Base-by-base conservation (phyloP, 2,888 invertebrate species). In the Acronicta leporina region DNA sequence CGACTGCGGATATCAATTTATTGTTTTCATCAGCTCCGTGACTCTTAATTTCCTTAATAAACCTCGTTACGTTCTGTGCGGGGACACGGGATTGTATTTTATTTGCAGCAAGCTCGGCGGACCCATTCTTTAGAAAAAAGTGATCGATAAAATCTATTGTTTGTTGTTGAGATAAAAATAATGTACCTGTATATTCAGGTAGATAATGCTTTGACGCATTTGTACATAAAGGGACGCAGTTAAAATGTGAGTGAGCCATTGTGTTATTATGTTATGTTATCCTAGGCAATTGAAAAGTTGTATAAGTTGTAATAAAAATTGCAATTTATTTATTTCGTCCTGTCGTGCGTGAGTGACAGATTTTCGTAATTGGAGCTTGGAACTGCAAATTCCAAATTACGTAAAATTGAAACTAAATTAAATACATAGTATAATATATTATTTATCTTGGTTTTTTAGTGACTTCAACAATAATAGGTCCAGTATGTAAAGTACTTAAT, bases 1-100 rank as follows among this genome's bases (percentile, higher is more conserved):
- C 82, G 84, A 83, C 77, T 79, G 77, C 88, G 92, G 92, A 92
- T 89, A 92, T 92, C 86, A 77, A 81, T 90, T 90, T 86, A 83
- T 81, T 80, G 80, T 82, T 84, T 80, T 85, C 83, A 80, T 83
- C 82, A 74, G 75, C 69, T 82, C 64, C 71, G 68, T 83, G 73
- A 68, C 75, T 72, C 75, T 72, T 77, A 73, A 82, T 87, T 85
- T 87, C 80, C 84, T 76, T 35, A 55, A 63, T 70, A 77, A 81
- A 80, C 51, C 47, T 61, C 41, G 62, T 78, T 79, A 76, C 35
- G 59, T 56, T 48, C 60, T 38, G 48, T 58, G 60, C 45, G 57
- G 42, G 44, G 35, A 27, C 43, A 49, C 53, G 73, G 47, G 4
- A 72, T 68, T 62, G 52, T 51, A 54, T 67, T 73, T 30, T 67